Percentiles rank a stretch among this genome's conserved stretches.
phyloP scores from a whole-genome alignment of 2,888 invertebrate genomes.

The Andrena trimmerana region DNA sequence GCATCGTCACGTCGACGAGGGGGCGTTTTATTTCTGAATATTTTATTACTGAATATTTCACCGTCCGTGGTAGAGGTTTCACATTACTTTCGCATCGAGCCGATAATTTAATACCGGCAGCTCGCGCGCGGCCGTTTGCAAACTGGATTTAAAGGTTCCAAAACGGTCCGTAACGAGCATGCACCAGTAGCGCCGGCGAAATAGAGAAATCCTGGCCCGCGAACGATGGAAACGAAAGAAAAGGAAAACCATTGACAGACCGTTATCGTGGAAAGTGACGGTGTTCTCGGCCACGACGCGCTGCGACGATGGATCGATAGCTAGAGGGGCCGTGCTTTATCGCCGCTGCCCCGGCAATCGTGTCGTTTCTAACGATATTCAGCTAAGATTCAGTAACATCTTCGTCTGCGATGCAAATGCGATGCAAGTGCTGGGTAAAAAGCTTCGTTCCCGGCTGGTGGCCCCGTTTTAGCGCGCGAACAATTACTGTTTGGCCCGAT shows the following conservation, averaged over 20 bases:
- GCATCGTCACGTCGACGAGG: conserved; percentile 8
- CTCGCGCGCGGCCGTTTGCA: conserved; percentile 14
- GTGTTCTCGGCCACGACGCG: conserved; percentile 31
- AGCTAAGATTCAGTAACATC: conserved; percentile 61
- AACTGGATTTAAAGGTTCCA: conserved; percentile 27
- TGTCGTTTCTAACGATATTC: conserved; percentile 58
- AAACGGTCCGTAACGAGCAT: conserved; percentile 27
- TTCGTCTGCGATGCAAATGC: conserved; percentile 57
- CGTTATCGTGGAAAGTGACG: conserved; percentile 28
- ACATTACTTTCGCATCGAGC: conserved; percentile 9
- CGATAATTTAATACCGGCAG: conserved; percentile 28
- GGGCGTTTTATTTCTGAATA: not conserved
- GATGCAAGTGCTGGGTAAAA: conserved; percentile 48
- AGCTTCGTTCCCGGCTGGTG: conserved; percentile 33
- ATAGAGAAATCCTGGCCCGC: conserved; percentile 2
- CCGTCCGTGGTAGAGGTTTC: conserved; percentile 3
- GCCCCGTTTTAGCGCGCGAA: conserved; percentile 39
- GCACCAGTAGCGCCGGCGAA: conserved; percentile 14
- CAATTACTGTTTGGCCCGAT: conserved; percentile 51
- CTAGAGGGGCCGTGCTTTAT: conserved; percentile 34
- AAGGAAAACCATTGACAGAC: conserved; percentile 3
- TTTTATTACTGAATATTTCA: conserved; percentile 37
- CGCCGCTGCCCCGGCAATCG: conserved; percentile 28
- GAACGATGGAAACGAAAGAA: conserved; percentile 1
- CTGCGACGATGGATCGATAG: conserved; percentile 42